Evolutionary conservation across 2,888 invertebrate genomes (phyloP).

Genomic region (Melikaiella ostensackeni): DNA sequence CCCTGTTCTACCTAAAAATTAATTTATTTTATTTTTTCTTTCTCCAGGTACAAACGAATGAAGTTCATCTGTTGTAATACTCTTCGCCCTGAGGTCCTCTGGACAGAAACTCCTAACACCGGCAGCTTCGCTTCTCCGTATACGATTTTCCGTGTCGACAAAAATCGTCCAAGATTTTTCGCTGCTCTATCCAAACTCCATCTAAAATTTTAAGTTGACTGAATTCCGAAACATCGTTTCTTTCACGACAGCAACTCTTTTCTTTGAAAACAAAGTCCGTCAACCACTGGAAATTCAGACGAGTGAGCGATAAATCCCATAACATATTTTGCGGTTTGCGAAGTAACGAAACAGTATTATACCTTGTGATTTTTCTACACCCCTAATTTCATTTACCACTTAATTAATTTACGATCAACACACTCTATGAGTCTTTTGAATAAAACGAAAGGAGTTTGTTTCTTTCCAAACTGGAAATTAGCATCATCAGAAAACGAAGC

Average conservation of each 20-base stretch:
- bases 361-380: slow-evolving; percentile 53
- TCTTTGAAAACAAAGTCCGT: slow-evolving; percentile 44
- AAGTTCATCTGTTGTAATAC: slow-evolving; percentile 53
- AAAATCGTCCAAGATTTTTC: slow-evolving; percentile 26
- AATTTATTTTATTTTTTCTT: slow-evolving; percentile 35
- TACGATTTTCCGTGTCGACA: slow-evolving; percentile 42
- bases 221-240: neutral
- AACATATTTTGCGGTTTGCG: slow-evolving; percentile 34
- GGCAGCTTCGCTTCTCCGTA: slow-evolving; percentile 51
- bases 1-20: no score
- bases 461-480: neutral
- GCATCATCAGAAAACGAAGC: slow-evolving; percentile 11
- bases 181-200: neutral
- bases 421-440: neutral
- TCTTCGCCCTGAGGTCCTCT: slow-evolving; percentile 43
- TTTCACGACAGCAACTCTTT: neutral
- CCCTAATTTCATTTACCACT: slow-evolving; percentile 7
- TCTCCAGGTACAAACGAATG: slow-evolving; percentile 52
- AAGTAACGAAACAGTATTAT: slow-evolving; percentile 53
- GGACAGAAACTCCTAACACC: slow-evolving; percentile 53
- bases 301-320: neutral
- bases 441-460: neutral
- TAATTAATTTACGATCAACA: neutral
- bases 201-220: neutral
- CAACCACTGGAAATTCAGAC: slow-evolving; percentile 40